Evolutionary conservation across 2,113 vertebrate genomes (phyloP), one percentile per base, ranked within the genome.

Genomic region (Ptilorrhoa leucosticta): DNA sequence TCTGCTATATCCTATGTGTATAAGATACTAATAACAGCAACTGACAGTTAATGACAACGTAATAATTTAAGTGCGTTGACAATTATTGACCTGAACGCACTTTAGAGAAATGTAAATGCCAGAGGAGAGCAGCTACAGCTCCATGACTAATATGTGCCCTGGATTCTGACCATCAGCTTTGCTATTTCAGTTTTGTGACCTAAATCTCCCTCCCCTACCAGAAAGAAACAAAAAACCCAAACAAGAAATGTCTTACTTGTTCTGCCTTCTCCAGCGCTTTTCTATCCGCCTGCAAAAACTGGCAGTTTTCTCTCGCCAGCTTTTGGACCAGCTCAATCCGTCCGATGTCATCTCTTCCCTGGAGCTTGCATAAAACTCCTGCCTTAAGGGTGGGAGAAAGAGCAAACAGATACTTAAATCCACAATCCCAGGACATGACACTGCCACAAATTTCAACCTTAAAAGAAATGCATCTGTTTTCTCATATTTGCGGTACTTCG

Each of bases 341-440:
- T 89, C 98, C 98, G 39, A 99, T 96, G 80, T 99, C 99, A 97
- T 99, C 99, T 97, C 98, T 98, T 91, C 98, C 99, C 54, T 97
- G 98, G 83, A 98, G 96, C 85, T 98, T 98, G 97, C 99, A 99
- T 96, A 99, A 98, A 89, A 98, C 95, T 93, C 98, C 98, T 97
- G 99, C 98, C 98, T 99, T 99, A 90, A 99, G 96, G 77, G 98
- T 98, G 94, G 99, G 98, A 97, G 99, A 97, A 96, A 99, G 98
- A 94, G 98, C 98, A 94, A 99, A 99, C 90, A 99, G 97, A 97
- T 99, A 99, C 97, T 97, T 99, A 94, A 99, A 98, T 96, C 99
- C 99, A 96, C 99, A 99, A 44, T 99, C 99, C 99, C 99, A 99
- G 96, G 99, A 99, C 99, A 99, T 99, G 96, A 89, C 97, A 96